A percentile compares a stretch with the other conserved stretches of the same genome.
These are phyloP conservation scores for Yponomeuta sedellus DNA, from an alignment of 2,888 invertebrate species.

Conservation along the genomic window DNA sequence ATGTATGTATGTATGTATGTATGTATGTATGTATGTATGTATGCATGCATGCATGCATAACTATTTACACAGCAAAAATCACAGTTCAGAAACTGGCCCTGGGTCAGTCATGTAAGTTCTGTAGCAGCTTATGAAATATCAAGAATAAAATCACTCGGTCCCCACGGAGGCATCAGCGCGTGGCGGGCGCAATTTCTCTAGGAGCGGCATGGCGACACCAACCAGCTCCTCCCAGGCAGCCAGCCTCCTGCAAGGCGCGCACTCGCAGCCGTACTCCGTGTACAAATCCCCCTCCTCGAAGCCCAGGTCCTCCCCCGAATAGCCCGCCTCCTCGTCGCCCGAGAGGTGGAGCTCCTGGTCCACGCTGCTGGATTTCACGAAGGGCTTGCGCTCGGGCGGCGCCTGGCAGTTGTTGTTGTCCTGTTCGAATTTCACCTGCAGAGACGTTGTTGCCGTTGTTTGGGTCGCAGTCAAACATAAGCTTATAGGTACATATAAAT, in stretches of 20 bases:
- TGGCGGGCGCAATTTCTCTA: constrained; percentile 78
- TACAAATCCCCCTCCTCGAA: constrained; percentile 55
- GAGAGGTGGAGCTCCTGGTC: constrained; percentile 39
- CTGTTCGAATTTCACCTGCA: constrained; percentile 14
- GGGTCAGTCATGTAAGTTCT: no score
- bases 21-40: no score
- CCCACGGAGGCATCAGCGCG: constrained; percentile 60
- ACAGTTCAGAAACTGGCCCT: no score
- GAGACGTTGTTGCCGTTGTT: not conserved
- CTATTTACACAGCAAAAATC: no score
- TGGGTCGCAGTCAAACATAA: no score
- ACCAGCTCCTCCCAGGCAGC: constrained; percentile 85
- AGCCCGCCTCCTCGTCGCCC: constrained; percentile 35
- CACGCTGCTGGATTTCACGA: constrained; percentile 38
- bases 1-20: no score
- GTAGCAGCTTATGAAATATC: no score
- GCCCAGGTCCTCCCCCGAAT: constrained; percentile 56
- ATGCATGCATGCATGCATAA: no score
- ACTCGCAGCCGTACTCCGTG: constrained; percentile 44
- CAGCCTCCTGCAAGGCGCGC: constrained; percentile 52
- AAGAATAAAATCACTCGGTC: constrained; percentile 42
- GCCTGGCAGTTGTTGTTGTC: not conserved
- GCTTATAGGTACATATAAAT: no score
- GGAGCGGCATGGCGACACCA: constrained; percentile 82
- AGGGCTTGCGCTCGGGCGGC: constrained; percentile 13